Conservation (phyloP, 2,113 vertebrate genomes). For the Bubalus kerabau region DNA sequence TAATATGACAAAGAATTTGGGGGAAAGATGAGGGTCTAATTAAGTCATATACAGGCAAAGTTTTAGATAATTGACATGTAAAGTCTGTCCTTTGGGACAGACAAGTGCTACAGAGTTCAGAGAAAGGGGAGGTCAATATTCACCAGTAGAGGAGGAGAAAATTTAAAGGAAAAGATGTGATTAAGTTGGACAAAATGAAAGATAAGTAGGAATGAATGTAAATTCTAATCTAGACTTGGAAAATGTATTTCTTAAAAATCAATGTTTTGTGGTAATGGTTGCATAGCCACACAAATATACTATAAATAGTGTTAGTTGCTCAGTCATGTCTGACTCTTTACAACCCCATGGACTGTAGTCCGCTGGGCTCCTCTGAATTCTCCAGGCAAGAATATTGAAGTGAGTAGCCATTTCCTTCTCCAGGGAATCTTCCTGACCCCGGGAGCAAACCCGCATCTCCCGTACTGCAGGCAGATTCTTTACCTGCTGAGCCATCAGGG, state of each 20-base stretch:
- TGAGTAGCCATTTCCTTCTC: background rate
- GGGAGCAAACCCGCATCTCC: accelerated
- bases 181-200: background rate
- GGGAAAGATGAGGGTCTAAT: background rate
- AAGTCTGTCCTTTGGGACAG: background rate
- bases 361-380: background rate
- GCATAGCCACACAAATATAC: background rate
- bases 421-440: background rate
- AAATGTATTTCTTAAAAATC: background rate
- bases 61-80: background rate
- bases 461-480: background rate
- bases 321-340: background rate
- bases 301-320: background rate
- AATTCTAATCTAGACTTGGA: conserved; percentile 21
- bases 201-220: background rate
- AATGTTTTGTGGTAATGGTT: background rate
- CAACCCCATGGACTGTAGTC: background rate
- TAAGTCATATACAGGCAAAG: background rate
- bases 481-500: background rate
- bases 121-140: background rate
- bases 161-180: background rate
- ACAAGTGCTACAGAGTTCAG: background rate
- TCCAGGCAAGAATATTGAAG: background rate
- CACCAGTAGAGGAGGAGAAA: background rate
- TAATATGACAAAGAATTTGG: background rate